Evolutionary conservation across 1,140 invertebrate species (phyloP).

Genomic region (Coboldia fuscipes): DNA sequence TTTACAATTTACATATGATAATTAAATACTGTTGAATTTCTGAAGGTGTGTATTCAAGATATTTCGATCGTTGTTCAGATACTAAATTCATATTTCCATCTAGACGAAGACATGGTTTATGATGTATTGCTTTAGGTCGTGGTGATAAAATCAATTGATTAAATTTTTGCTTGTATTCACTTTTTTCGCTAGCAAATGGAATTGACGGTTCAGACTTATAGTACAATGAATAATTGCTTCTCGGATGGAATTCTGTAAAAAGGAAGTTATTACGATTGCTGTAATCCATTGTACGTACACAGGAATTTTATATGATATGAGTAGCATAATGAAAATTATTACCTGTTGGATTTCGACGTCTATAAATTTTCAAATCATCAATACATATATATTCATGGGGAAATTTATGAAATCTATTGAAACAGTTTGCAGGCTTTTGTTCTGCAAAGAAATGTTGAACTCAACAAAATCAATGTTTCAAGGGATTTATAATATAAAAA

Average conservation of each 20-base stretch:
- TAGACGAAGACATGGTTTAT: constrained; percentile 15
- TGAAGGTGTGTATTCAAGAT: constrained; percentile 16
- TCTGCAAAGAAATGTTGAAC: too few species aligned
- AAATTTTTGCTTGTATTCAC: constrained; percentile 13
- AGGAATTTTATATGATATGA: background rate
- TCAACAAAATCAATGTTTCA: too few species aligned
- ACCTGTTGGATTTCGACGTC: constrained; percentile 10
- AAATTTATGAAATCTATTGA: too few species aligned
- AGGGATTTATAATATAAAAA: too few species aligned
- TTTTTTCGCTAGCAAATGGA: constrained; percentile 12
- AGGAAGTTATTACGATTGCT: background rate
- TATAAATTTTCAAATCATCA: constrained; percentile 18
- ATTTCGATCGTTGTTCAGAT: constrained; percentile 18
- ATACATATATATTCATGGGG: constrained; percentile 16
- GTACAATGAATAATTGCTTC: constrained; percentile 13
- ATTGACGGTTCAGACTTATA: constrained; percentile 9
- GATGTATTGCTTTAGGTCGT: constrained; percentile 9
- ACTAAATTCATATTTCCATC: constrained; percentile 17
- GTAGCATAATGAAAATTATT: background rate
- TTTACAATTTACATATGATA: too few species aligned
- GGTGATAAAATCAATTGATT: constrained; percentile 3
- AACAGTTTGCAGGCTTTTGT: too few species aligned
- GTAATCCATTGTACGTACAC: background rate
- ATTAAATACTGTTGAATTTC: too few species aligned
- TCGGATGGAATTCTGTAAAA: constrained; percentile 8